A percentile compares a stretch with the other conserved stretches of the same genome.
Evolutionary conservation across 2,797 vertebrate species (phyloP).

Genomic region (Momotus momota): DNA sequence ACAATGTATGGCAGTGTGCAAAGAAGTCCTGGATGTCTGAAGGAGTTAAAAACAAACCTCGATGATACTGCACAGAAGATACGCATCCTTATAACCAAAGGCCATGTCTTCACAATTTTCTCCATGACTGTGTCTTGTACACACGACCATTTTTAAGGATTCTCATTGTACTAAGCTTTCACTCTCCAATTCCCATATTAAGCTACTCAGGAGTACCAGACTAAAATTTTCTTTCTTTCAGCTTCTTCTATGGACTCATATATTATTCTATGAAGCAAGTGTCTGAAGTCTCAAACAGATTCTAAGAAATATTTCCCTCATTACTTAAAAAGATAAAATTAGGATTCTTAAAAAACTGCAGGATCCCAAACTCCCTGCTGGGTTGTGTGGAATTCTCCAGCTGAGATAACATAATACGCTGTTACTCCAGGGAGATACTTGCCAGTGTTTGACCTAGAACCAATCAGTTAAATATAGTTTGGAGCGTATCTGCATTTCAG

Average conservation of each 20-base stretch:
- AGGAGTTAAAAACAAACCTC: not conserved
- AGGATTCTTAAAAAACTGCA: not conserved
- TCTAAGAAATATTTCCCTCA: not conserved
- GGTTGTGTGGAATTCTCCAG: not conserved
- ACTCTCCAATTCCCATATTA: not conserved
- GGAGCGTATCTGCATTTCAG: not conserved
- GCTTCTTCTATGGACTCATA: not conserved
- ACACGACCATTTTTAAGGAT: not conserved
- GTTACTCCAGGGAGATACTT: not conserved
- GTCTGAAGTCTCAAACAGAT: not conserved
- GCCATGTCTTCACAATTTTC: not conserved
- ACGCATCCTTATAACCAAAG: not conserved
- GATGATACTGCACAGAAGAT: not conserved
- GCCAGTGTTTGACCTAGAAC: not conserved
- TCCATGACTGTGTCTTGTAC: not conserved
- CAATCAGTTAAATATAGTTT: not conserved
- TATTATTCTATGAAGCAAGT: not conserved
- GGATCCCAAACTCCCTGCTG: not conserved
- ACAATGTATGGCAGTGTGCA: not conserved
- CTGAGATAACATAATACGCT: not conserved
- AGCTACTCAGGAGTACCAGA: not conserved
- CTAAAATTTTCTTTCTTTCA: not conserved
- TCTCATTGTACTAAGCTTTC: not conserved
- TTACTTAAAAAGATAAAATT: conserved; percentile 9
- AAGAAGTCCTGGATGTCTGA: not conserved